phyloP scores from a whole-genome alignment of 2,113 vertebrate genomes.

The Callochromis pleurospilus region DNA sequence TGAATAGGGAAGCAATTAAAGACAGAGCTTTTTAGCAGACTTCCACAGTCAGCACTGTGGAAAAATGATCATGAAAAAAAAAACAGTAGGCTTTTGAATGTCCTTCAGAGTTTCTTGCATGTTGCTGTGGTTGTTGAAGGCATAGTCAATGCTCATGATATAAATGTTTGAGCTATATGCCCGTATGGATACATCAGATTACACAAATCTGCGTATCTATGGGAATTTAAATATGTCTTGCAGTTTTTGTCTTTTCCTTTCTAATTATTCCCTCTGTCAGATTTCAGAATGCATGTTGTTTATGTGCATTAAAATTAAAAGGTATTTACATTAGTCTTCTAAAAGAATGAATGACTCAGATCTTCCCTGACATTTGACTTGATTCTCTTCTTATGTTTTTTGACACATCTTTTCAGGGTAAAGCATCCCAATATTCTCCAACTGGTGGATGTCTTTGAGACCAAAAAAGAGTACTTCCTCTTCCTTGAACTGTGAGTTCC shows the following conservation, averaged over 20 bases:
- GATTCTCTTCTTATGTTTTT: background rate
- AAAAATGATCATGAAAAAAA: background rate
- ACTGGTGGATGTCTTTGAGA: slow-evolving; percentile 94
- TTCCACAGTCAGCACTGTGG: background rate
- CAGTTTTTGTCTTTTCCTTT: background rate
- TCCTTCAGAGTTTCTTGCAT: background rate
- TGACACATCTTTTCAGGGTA: slow-evolving; percentile 75
- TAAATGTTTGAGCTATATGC: background rate
- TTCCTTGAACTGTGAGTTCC: slow-evolving; percentile 96
- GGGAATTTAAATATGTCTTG: background rate
- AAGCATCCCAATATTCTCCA: slow-evolving; percentile 96
- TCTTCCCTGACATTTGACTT: background rate
- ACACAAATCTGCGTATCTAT: background rate
- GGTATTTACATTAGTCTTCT: background rate
- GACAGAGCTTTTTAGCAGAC: background rate
- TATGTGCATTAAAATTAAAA: background rate
- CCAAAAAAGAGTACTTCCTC: slow-evolving; percentile 95
- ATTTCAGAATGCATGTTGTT: background rate
- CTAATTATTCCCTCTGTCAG: background rate
- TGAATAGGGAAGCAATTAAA: background rate
- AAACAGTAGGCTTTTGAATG: background rate
- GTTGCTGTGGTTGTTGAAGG: background rate
- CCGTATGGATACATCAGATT: background rate
- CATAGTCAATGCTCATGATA: background rate
- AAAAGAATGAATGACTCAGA: background rate